A percentile compares a stretch with the other conserved stretches of the same genome.
Evolutionary conservation across 2,888 invertebrate genomes (phyloP).

Genomic region (Adelphocoris suturalis): DNA sequence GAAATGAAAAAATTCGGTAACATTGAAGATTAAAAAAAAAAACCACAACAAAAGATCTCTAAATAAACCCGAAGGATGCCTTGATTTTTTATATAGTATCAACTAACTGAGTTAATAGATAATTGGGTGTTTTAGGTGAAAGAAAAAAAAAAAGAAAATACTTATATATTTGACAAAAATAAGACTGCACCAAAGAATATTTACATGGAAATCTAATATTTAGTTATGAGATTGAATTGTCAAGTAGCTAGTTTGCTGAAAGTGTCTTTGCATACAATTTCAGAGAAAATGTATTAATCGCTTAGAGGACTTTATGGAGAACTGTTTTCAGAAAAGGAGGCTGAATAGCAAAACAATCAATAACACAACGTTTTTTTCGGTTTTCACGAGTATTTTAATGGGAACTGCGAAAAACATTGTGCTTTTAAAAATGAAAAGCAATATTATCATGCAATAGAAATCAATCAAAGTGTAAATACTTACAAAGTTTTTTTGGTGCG

Average conservation of each 20-base stretch:
- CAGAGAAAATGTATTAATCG: constrained; percentile 17
- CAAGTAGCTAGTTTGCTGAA: constrained; percentile 30
- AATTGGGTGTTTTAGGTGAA: not conserved
- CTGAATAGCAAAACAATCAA: constrained; percentile 52
- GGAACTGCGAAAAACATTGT: constrained; percentile 25
- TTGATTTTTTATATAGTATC: constrained; percentile 44
- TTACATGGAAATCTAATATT: constrained; percentile 7
- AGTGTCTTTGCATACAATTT: not conserved
- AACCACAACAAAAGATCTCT: constrained; percentile 56
- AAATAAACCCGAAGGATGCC: constrained; percentile 57
- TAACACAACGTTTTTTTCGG: constrained; percentile 19
- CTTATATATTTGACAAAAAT: constrained; percentile 34
- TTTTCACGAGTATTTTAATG: not conserved
- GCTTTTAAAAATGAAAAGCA: constrained; percentile 49
- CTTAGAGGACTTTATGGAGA: not conserved
- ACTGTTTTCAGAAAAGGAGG: not conserved
- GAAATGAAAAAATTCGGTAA: not conserved
- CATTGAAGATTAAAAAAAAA: not conserved
- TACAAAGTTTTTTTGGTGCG: not conserved
- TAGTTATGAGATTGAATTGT: not conserved
- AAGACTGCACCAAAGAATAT: constrained; percentile 49
- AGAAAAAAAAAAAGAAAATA: constrained; percentile 17
- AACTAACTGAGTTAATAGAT: constrained; percentile 17
- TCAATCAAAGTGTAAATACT: constrained; percentile 45
- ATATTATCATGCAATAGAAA: constrained; percentile 64